Evolutionary conservation across 92 coral and sea anemone species (phyloP).

Genomic region (Bergia puertoricense): DNA sequence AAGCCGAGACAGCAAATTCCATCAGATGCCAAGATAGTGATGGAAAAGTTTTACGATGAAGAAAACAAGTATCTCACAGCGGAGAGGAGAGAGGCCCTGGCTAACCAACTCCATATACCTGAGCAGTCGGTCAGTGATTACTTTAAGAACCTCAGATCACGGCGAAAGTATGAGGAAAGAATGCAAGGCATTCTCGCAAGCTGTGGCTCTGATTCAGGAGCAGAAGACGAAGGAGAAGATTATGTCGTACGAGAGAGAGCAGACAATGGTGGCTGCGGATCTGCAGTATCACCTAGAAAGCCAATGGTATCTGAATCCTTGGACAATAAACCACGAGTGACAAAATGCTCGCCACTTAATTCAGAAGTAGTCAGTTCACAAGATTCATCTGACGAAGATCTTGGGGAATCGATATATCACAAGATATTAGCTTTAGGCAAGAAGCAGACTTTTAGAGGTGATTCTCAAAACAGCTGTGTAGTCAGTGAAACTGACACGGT

Average conservation of each 20-base stretch:
- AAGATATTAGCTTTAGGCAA: conserved; percentile 26
- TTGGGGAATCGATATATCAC: conserved; percentile 1
- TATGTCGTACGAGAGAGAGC: neutral
- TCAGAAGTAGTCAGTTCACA: conserved; percentile 12
- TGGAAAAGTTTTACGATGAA: conserved; percentile 48
- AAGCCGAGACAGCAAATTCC: conserved; percentile 57
- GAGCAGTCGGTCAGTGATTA: conserved; percentile 66
- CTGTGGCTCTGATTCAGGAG: conserved; percentile 12
- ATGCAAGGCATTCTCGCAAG: conserved; percentile 12
- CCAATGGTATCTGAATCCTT: neutral
- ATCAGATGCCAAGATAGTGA: conserved; percentile 54
- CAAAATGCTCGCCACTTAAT: conserved; percentile 19
- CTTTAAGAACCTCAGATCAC: conserved; percentile 65
- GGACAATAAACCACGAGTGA: neutral
- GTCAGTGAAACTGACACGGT: neutral
- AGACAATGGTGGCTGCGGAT: neutral
- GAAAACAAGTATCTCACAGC: conserved; percentile 41
- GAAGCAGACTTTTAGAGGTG: neutral
- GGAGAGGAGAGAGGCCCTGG: conserved; percentile 48
- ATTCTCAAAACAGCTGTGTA: neutral
- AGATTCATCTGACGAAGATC: conserved; percentile 22
- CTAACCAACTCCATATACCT: conserved; percentile 48
- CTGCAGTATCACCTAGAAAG: conserved; percentile 12
- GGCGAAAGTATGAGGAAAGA: conserved; percentile 54
- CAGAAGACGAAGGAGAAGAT: conserved; percentile 1